Base-by-base conservation (phyloP, 1,140 invertebrate species). In the Pseudomyrmex flavicornis region DNA sequence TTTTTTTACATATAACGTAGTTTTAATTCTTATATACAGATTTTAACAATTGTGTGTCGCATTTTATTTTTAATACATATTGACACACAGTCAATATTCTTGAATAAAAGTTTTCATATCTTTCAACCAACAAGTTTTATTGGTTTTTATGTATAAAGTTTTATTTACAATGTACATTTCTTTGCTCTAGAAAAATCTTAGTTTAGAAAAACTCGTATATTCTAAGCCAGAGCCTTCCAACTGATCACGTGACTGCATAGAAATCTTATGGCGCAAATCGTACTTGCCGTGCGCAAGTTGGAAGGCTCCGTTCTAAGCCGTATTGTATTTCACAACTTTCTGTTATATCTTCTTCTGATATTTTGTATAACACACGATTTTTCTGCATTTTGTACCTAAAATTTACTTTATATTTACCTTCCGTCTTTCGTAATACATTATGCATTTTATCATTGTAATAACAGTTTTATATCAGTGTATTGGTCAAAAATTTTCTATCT, bases 141-240 rank as follows among this genome's bases (percentile, higher is more conserved):
- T 77, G 50, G 66, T 35, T 35, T 75, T 80, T 85, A 61, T 88
- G 75, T 90, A 89, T 88, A 89, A 62, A 86, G 69, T 77, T 70
- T 22, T 91, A 91, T 91, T 84, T 91, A 91, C 90, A 91, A 82
- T 69, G 52, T 85, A 85, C 76, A 89, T 85, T 56, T 15, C 44
- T 13, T 80, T 10, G 68, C 77, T 87, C 26, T 22, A 77, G 63
- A 88, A 83, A 91, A 83, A 10, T 84, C 54, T 56, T 74, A 84
- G 9, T 54, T 15, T 82, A 73, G 15, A 66, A 76, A 65, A 59
- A 63, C 65, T 65, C 35, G 35, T 35, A 65, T 74, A 62, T 46
- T 50, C 26, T 77, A 68, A 12, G 5, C 56, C 63, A 26, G 26
- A 26, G 26, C 26, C 3, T 26, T 26, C 2, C 26, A 26, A 26